Evolutionary conservation across 1,140 invertebrate genomes (phyloP), one percentile per base, ranked within the genome.

Genomic region (Trachymyrmex septentrionalis): DNA sequence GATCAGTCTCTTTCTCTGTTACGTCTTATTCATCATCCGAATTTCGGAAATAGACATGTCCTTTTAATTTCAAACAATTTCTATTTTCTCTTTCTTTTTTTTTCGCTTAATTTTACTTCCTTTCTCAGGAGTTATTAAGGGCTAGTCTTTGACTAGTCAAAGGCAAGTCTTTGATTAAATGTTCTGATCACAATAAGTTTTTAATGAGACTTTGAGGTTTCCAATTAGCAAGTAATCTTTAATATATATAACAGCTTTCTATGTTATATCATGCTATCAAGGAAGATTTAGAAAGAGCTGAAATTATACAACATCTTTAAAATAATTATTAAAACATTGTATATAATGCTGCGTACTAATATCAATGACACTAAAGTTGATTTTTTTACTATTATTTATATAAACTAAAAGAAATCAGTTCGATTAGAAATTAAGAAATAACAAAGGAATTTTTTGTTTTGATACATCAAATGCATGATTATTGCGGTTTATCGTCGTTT

Each of bases 261-360:
- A 48, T 24, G 2, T 50, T 71, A 71, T 53, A 53, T 10, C 10
- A 6, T 53, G 3, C 4, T 3, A 69, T 27, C 7, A 44, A 71
- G 44, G 14, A 27, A 27, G 6, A 4, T 1, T 12, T 3, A 21
- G 50, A 19, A 9, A 69, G 21, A n/a, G n/a, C 5, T n/a, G 21
- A 30, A 5, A 3, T 71, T 71, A 7, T 16, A 10, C 3, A 14
- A 24, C 16, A 53, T 30, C 7, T 53, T 71, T 53, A 0, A 53
- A 72, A 53, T 72, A 30, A 72, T 72, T n/a, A 72, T 72, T 48
- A 53, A 72, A 50, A 30, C 6, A 69, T 44, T 44, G 9, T 44
- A n/a, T 34, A 19, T 64, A 53, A 27, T 24, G 3, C 4, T 50
- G 14, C 48, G 2, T 53, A 53, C 16, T 10, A 72, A 30, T 72